These are phyloP conservation scores for Tetrao urogallus DNA, from an alignment of 2,113 vertebrate species.

Conservation along the genomic window DNA sequence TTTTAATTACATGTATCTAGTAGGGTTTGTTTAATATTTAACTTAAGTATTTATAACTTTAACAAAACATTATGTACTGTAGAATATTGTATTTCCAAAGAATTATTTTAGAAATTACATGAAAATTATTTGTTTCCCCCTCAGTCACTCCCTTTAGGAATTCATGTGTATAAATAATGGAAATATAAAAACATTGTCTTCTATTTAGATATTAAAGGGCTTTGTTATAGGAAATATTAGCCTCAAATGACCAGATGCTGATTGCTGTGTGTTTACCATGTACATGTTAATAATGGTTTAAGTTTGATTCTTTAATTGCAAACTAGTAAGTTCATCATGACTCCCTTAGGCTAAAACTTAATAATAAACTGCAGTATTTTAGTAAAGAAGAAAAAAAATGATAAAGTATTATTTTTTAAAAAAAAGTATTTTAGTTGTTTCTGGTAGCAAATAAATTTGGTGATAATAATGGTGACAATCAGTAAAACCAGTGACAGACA, in stretches of 20 bases:
- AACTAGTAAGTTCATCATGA: neutral
- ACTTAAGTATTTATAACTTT: neutral
- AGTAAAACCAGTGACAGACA: neutral
- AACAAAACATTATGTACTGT: neutral
- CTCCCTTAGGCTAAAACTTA: neutral
- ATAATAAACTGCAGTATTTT: neutral
- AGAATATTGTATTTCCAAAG: neutral
- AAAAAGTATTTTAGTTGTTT: neutral
- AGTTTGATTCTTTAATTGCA: neutral
- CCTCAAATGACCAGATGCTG: neutral
- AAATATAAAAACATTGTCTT: neutral
- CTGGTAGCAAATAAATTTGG: neutral
- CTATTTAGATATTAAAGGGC: neutral
- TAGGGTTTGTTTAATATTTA: neutral
- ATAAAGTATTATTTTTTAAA: accelerated
- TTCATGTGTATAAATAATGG: neutral
- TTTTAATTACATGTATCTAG: neutral
- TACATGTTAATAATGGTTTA: neutral
- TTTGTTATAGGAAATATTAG: neutral
- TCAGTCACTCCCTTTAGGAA: neutral
- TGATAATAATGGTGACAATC: neutral
- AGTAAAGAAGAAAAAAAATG: neutral
- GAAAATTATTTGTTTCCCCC: neutral
- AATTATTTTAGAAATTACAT: neutral
- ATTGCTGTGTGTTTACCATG: neutral